Evolutionary conservation across 1,140 invertebrate species (phyloP), one percentile per base, ranked within the genome.

Genomic region (Trichomalopsis sarcophagae): DNA sequence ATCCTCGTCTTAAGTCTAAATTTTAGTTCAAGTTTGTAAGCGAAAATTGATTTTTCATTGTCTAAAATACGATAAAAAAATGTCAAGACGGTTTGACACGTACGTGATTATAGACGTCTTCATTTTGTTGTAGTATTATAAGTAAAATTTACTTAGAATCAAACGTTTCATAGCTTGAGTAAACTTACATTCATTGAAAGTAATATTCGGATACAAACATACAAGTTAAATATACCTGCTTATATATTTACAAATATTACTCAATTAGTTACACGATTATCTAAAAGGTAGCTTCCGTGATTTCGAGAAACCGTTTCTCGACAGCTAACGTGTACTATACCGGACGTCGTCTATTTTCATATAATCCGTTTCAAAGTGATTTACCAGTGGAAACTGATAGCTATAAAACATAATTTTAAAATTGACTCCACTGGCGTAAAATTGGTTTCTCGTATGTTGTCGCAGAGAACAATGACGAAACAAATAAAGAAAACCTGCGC

Each of bases 401-500:
- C 14, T 55, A 55, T 55, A 55, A 55, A 17, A 55, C 4, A 69
- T 13, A 69, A 69, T 9, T 23, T 69, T 69, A 55, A 71, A 30
- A n/a, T 74, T 50, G 11, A 81, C 69, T 30, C 27, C 30, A 55
- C 17, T n/a, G 23, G 74, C 40, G 23, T 30, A 33, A 76, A 82
- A 40, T 33, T 71, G 27, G 30, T 71, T 71, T 44, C 73, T 82
- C 74, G 6, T 74, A 82, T 50, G 44, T 30, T 33, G 50, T 81
- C 10, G 30, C 55, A 17, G 17, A 36, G 75, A 66, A 55, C 79
- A 73, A 71, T 84, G 14, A 33, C 23, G 36, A 62, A 69, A 47
- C 0, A n/a, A 69, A 77, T 36, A 83, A 76, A 36, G 76, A 74
- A 76, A 75, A 84, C 27, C 27, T 62, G 33, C 83, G 88, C 89